Evolutionary conservation across 2,888 invertebrate genomes (phyloP), one percentile per base, ranked within the genome.

Genomic region (Drosophila affinis): DNA sequence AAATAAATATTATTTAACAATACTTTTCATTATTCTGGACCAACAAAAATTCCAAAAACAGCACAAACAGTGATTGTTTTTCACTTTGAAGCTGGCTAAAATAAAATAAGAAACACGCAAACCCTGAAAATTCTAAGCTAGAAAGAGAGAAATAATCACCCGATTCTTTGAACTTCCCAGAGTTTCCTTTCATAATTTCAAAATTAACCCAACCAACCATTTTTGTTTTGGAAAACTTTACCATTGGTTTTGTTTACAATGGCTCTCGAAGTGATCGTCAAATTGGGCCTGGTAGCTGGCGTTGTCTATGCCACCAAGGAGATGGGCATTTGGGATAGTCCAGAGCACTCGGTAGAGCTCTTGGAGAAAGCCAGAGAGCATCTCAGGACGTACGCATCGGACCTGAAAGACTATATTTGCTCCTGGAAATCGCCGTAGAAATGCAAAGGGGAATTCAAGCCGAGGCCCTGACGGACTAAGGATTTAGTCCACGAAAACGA

Each of bases 391-490:
- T 27, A 32, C 3, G n/a, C 55, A 7, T 9, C 55, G 9, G n/a
- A 27, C 6, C 9, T 67, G 18, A 67, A 49, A 55, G 5, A 17
- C 24, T 24, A 0, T 24, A 5, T 24, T 24, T 24, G 4, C 49
- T 18, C n/a, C 24, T 65, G 65, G 65, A 54, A 44, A 2, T 64
- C 39, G 47, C 32, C 10, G 32, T 29, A 49, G 7, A 55, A 48
- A 14, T 44, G 48, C 44, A 24, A 32, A 7, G 3, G 9, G 12
- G 14, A 18, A 12, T 10, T 10, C 9, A 27, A 49, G 27, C 48
- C 21, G 6, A 65, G 55, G 49, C 39, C 54, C 24, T 65, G 65
- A 54, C 65, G 24, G n/a, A n/a, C n/a, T n/a, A n/a, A 48, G 65
- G 12, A 54, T 12, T 3, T 34, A 7, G 12, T 18, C 3, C 18